Percentiles rank a stretch among this genome's conserved stretches.
These are phyloP conservation scores for Napeogenes sylphis DNA, from an alignment of 2,888 invertebrate genomes.

Conservation along the genomic window DNA sequence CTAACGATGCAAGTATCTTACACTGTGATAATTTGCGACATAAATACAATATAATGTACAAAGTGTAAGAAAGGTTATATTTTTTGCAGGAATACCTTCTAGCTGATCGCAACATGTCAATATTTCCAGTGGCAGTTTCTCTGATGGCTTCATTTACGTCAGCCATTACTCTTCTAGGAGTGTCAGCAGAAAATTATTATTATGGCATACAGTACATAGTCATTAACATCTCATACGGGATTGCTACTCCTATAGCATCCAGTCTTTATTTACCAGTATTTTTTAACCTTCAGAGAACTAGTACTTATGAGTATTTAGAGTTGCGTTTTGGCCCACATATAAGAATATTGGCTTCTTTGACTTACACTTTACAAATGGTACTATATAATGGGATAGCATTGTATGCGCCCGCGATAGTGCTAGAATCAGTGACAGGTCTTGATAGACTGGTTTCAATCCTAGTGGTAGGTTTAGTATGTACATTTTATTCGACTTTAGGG, in stretches of 20 bases:
- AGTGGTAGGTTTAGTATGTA: conserved; percentile 86
- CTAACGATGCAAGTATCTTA: conserved; percentile 79
- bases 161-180: conserved; percentile 92
- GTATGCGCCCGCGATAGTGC: conserved; percentile 94
- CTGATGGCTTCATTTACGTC: conserved; percentile 97
- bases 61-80: neutral
- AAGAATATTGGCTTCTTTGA: conserved; percentile 86
- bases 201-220: conserved; percentile 88
- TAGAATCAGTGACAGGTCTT: conserved; percentile 91
- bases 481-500: conserved; percentile 91
- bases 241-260: conserved; percentile 87
- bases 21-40: neutral
- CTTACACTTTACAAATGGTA: conserved; percentile 93
- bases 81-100: conserved; percentile 86
- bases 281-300: conserved; percentile 88
- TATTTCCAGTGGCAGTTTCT: conserved; percentile 90
- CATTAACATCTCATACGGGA: conserved; percentile 84
- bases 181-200: conserved; percentile 91
- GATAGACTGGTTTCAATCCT: conserved; percentile 84
- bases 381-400: conserved; percentile 94
- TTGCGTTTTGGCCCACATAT: conserved; percentile 87
- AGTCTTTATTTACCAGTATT: conserved; percentile 91
- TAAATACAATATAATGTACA: too few species aligned
- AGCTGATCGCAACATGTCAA: conserved; percentile 88
- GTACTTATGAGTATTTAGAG: conserved; percentile 95